Base-by-base conservation (phyloP, 2,888 invertebrate species). In the Xylota sylvarum region DNA sequence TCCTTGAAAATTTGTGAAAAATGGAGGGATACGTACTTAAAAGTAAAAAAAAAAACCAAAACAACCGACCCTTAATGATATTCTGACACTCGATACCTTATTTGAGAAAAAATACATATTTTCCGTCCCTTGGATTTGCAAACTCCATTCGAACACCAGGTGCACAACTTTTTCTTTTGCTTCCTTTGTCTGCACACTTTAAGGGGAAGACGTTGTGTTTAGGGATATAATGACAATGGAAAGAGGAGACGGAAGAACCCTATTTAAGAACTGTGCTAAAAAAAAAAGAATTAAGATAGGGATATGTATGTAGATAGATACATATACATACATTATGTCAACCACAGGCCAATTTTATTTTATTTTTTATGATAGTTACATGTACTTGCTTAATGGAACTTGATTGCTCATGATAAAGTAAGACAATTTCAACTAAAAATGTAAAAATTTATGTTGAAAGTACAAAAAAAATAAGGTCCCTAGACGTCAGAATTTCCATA, bases 111-210 rank as follows among this genome's bases (percentile, higher is more conserved):
- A 60, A 43, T 19, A 50, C 17, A 32, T 23, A 35, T 23, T 52
- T 40, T 73, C 30, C 35, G 55, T 52, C 40, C 62, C 62, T 74
- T 55, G 74, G 40, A n/a, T 73, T 37, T 37, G 50, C 37, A 27
- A 52, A 64, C 19, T 48, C n/a, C 52, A 74, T 55, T 64, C 32
- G 62, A 48, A 43, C 74, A 55, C 64, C 74, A 74, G 74, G 74
- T 74, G 74, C 14, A 74, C 55, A 50, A 35, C n/a, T 64, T 62
- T 73, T 23, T 35, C 10, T 55, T 23, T 6, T 27, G 1, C 35
- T 56, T 43, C 52, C 23, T 65, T 27, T 62, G 35, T 65, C 27
- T 52, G 37, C n/a, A 23, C 23, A 14, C 7, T 69, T 70, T 0
- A 37, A 23, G 40, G 37, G 23, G 12, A 56, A 56, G 46, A 17